A percentile compares a stretch with the other conserved stretches of the same genome.
Evolutionary conservation across 2,113 vertebrate genomes (phyloP).

Genomic region (Tyto alba): DNA sequence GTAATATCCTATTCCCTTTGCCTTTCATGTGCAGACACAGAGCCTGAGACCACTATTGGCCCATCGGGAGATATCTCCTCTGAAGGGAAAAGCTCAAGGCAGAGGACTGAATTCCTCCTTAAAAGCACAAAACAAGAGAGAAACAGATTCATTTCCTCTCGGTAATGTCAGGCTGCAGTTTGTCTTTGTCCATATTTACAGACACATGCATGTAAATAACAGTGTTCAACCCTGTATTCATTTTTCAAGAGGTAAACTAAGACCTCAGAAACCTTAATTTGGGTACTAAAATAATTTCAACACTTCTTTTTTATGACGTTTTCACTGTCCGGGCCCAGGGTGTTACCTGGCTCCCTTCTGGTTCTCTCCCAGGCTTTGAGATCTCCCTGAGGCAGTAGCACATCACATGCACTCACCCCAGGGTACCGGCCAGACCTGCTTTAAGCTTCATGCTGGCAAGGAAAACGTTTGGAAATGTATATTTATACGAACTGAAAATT

Average conservation of each 20-base stretch:
- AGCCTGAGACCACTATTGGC: neutral
- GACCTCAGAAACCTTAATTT: neutral
- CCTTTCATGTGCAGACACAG: neutral
- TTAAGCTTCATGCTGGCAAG: neutral
- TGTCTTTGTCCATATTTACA: neutral
- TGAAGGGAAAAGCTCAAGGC: neutral
- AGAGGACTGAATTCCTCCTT: neutral
- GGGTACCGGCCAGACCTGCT: neutral
- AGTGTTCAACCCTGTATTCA: neutral
- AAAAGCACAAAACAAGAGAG: neutral
- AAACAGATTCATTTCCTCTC: neutral
- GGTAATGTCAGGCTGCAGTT: neutral
- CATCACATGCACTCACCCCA: rapidly evolving
- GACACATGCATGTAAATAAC: neutral
- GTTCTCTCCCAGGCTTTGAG: neutral
- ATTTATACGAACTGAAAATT: neutral
- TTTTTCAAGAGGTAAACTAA: neutral
- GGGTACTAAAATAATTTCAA: neutral
- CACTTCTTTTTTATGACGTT: neutral
- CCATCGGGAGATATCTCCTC: neutral
- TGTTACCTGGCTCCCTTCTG: neutral
- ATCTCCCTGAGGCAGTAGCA: neutral
- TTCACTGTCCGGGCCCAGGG: neutral
- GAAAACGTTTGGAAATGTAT: neutral
- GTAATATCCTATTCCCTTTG: neutral